These are phyloP conservation scores for Creontiades dilutus DNA, from an alignment of 2,888 invertebrate genomes.

Conservation along the genomic window DNA sequence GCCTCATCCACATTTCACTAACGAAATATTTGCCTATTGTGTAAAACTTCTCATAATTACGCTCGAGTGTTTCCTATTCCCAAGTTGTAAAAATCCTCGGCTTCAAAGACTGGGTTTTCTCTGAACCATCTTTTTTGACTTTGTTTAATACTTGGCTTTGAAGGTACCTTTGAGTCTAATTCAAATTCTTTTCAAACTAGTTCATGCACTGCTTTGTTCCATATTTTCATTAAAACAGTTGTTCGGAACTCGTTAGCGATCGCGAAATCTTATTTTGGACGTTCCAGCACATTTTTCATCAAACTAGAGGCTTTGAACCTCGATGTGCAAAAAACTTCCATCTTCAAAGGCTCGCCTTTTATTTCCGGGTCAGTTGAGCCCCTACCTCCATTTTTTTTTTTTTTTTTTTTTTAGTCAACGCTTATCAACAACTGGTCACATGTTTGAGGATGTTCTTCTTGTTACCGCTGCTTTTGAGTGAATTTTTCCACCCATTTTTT, in stretches of 20 bases:
- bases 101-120: not conserved
- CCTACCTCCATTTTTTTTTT: not conserved
- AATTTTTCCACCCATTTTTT: no score
- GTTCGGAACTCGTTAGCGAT: constrained; percentile 51
- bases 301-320: constrained; percentile 43
- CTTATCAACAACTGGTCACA: constrained; percentile 2
- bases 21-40: no score
- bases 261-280: constrained; percentile 44
- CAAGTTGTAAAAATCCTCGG: not conserved
- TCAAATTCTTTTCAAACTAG: not conserved
- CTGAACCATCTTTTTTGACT: not conserved
- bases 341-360: constrained; percentile 43
- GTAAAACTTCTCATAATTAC: no score
- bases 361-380: constrained; percentile 57
- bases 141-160: not conserved
- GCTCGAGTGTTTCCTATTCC: no score
- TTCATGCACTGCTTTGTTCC: not conserved
- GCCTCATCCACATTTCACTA: no score
- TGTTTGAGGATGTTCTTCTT: no score
- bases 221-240: constrained; percentile 37
- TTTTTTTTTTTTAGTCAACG: no score
- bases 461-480: no score
- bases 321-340: constrained; percentile 40
- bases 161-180: not conserved
- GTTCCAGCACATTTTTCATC: constrained; percentile 52